Conservation (phyloP, 2,113 vertebrate species). For the Cyprichromis sp. region DNA sequence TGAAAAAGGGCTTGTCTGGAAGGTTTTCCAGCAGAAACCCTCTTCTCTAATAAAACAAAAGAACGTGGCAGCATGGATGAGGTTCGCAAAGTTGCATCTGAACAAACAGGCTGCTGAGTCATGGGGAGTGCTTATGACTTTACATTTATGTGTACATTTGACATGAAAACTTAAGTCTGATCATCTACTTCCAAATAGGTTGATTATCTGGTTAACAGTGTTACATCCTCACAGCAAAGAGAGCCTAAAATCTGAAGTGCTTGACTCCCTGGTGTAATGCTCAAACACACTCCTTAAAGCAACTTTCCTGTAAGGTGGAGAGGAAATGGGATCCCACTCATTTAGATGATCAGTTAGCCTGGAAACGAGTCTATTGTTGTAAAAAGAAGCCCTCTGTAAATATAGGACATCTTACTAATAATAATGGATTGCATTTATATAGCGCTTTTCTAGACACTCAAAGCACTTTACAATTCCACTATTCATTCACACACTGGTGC, state of each 20-base stretch:
- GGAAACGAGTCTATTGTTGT: background rate
- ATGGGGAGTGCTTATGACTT: background rate
- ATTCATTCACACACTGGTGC: rapidly evolving
- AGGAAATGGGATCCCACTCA: background rate
- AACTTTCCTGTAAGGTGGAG: background rate
- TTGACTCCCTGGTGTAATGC: background rate
- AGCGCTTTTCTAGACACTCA: rapidly evolving
- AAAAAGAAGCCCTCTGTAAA: background rate
- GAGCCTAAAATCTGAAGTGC: background rate
- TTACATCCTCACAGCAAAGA: background rate
- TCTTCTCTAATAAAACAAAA: background rate
- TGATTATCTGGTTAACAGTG: background rate
- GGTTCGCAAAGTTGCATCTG: background rate
- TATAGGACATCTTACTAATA: background rate
- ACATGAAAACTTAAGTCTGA: background rate
- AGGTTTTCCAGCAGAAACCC: background rate
- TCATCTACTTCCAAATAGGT: background rate
- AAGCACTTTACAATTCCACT: rapidly evolving
- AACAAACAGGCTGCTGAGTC: background rate
- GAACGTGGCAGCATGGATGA: background rate
- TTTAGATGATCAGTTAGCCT: background rate
- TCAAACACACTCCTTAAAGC: background rate
- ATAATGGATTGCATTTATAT: background rate
- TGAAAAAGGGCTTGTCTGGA: background rate
- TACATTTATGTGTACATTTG: background rate